phyloP scores from a whole-genome alignment of 2,888 invertebrate genomes.

The Tenthredo distinguenda region DNA sequence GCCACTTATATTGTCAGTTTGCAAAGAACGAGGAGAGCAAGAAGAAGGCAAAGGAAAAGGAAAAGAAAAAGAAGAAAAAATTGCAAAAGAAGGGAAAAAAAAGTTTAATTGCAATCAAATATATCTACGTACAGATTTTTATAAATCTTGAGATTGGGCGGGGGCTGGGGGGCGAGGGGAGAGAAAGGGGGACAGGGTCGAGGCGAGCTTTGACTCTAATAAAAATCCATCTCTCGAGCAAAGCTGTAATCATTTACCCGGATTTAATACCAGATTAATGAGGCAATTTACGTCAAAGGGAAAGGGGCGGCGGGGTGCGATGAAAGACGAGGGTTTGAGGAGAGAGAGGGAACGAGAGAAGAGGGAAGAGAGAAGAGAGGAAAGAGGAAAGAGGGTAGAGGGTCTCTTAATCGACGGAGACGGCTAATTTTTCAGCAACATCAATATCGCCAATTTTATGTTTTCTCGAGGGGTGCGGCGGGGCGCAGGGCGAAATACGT shows the following conservation, averaged over 20 bases:
- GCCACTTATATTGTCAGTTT: background rate
- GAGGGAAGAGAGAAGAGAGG: background rate
- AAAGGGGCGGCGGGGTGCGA: slow-evolving; percentile 57
- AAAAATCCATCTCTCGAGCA: slow-evolving; percentile 42
- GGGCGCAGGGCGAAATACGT: background rate
- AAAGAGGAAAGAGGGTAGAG: slow-evolving; percentile 58
- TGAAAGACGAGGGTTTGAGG: slow-evolving; percentile 48
- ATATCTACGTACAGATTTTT: slow-evolving; percentile 2
- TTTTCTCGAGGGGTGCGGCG: background rate
- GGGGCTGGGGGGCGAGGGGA: background rate
- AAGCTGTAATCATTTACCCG: slow-evolving; percentile 60
- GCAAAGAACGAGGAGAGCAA: background rate
- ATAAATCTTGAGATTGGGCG: background rate
- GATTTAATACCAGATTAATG: slow-evolving; percentile 67
- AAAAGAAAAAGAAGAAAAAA: background rate
- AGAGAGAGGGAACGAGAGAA: background rate
- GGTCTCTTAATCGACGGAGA: slow-evolving; percentile 65
- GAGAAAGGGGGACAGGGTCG: background rate
- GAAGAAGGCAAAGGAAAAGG: background rate
- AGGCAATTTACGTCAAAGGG: slow-evolving; percentile 62
- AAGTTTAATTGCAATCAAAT: slow-evolving; percentile 20
- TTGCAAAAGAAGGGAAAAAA: background rate
- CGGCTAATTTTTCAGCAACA: slow-evolving; percentile 68
- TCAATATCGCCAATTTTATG: slow-evolving; percentile 60
- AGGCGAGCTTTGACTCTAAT: slow-evolving; percentile 44